Evolutionary conservation across 1,140 invertebrate species (phyloP).

Genomic region (Drosophila nikananu): DNA sequence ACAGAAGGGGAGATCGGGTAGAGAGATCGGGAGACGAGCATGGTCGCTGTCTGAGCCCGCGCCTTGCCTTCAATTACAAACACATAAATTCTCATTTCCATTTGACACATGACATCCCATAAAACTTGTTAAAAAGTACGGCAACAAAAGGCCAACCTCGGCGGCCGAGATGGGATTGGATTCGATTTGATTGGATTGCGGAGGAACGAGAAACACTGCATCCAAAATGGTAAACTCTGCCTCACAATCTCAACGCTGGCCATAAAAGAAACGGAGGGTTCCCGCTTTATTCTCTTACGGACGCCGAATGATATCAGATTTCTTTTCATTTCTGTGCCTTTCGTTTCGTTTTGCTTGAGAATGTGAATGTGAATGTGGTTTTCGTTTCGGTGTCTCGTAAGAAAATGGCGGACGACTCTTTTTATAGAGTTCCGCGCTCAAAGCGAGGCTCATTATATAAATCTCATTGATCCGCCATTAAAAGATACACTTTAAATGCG

Average conservation of each 20-base stretch:
- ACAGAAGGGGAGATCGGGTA: not conserved
- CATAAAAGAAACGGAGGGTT: slow-evolving; percentile 71
- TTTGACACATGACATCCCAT: slow-evolving; percentile 85
- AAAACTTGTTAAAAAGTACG: slow-evolving; percentile 84
- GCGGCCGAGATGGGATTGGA: slow-evolving; percentile 32
- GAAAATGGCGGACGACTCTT: slow-evolving; percentile 64
- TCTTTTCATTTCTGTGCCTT: slow-evolving; percentile 68
- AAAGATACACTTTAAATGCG: slow-evolving; percentile 54
- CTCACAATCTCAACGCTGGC: slow-evolving; percentile 66
- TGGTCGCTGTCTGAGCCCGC: slow-evolving; percentile 44
- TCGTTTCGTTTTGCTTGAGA: slow-evolving; percentile 52
- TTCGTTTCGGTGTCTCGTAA: slow-evolving; percentile 38
- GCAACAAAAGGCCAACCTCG: slow-evolving; percentile 69
- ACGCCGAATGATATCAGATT: slow-evolving; percentile 81
- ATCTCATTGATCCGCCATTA: slow-evolving; percentile 80
- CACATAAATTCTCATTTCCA: slow-evolving; percentile 84
- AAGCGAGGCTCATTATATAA: slow-evolving; percentile 69
- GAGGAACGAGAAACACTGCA: slow-evolving; percentile 53
- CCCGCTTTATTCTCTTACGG: slow-evolving; percentile 62
- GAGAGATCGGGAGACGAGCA: slow-evolving; percentile 13
- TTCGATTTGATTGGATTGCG: slow-evolving; percentile 39
- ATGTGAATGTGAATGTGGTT: slow-evolving; percentile 19
- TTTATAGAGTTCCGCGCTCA: slow-evolving; percentile 70
- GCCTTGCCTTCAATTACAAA: slow-evolving; percentile 83
- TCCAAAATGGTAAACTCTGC: slow-evolving; percentile 80